Conservation (phyloP, 2,797 vertebrate genomes). For the Lutjanus campechanus region DNA sequence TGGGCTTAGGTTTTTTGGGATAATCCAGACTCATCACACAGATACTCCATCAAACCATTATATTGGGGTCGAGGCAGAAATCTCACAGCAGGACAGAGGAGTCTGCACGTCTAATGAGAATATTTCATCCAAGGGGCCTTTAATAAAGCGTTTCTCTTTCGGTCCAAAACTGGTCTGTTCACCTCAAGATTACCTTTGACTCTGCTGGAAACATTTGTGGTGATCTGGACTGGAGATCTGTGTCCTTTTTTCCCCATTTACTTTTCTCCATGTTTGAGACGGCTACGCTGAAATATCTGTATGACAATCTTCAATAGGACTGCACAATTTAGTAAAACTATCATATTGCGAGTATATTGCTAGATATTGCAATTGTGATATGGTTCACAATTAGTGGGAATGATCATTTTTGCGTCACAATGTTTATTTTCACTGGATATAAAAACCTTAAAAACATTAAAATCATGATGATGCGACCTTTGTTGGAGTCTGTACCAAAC, state of each 20-base stretch:
- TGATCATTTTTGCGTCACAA: too few species aligned
- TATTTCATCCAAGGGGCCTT: constrained; percentile 30
- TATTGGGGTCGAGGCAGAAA: not conserved
- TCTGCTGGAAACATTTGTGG: constrained; percentile 6
- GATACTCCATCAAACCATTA: not conserved
- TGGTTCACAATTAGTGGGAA: too few species aligned
- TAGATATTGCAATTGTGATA: too few species aligned
- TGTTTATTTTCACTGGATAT: too few species aligned
- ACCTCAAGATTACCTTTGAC: constrained; percentile 17
- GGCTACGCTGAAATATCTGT: too few species aligned
- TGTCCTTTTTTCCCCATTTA: not conserved
- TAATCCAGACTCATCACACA: not conserved
- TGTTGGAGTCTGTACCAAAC: too few species aligned
- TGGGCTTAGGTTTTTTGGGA: too few species aligned
- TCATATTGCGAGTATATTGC: too few species aligned
- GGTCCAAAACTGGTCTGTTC: constrained; percentile 12
- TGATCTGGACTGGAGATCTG: not conserved
- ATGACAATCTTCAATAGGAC: too few species aligned
- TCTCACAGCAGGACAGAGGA: constrained; percentile 11
- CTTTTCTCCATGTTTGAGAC: not conserved
- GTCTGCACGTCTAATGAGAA: constrained; percentile 8
- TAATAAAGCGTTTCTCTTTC: constrained; percentile 24
- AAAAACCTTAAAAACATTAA: too few species aligned
- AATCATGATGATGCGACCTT: too few species aligned
- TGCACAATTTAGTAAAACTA: too few species aligned